Percentiles rank a stretch among this genome's conserved stretches.
phyloP scores from a whole-genome alignment of 2,113 vertebrate species.

The Gobio gobio region DNA sequence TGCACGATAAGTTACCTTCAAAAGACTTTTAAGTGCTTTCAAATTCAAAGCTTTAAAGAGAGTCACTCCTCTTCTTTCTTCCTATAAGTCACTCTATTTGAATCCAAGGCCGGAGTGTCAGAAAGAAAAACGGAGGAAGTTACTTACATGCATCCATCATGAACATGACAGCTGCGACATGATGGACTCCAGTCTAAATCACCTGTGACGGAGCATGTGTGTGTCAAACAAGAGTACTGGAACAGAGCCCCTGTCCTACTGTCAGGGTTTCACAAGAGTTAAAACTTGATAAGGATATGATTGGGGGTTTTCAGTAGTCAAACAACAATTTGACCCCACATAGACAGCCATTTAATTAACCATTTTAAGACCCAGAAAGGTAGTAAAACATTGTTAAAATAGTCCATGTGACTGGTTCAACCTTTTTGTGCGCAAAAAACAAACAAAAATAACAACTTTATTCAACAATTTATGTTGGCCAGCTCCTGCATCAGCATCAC shows the following conservation, averaged over 20 bases:
- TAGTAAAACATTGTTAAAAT: too few species aligned
- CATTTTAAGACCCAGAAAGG: too few species aligned
- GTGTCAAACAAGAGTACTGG: neutral
- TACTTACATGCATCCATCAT: constrained; percentile 8
- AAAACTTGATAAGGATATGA: neutral
- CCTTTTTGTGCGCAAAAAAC: too few species aligned
- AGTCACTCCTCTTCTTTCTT: neutral
- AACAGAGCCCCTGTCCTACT: neutral
- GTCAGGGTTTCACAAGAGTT: neutral
- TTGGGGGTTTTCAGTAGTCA: neutral
- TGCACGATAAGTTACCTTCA: constrained; percentile 12
- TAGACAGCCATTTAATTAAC: too few species aligned
- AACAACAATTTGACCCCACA: neutral
- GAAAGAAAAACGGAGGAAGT: neutral
- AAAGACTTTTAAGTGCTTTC: constrained; percentile 10
- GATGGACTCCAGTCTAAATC: constrained; percentile 11
- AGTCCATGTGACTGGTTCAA: too few species aligned
- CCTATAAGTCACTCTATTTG: neutral
- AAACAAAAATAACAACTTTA: too few species aligned
- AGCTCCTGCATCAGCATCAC: too few species aligned
- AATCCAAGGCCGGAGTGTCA: neutral
- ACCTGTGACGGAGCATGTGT: neutral
- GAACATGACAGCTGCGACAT: neutral
- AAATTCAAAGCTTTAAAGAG: neutral
- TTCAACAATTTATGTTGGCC: too few species aligned